A percentile compares a stretch with the other conserved stretches of the same genome.
Evolutionary conservation across 2,113 vertebrate species (phyloP).

Genomic region (Muntiacus reevesi): DNA sequence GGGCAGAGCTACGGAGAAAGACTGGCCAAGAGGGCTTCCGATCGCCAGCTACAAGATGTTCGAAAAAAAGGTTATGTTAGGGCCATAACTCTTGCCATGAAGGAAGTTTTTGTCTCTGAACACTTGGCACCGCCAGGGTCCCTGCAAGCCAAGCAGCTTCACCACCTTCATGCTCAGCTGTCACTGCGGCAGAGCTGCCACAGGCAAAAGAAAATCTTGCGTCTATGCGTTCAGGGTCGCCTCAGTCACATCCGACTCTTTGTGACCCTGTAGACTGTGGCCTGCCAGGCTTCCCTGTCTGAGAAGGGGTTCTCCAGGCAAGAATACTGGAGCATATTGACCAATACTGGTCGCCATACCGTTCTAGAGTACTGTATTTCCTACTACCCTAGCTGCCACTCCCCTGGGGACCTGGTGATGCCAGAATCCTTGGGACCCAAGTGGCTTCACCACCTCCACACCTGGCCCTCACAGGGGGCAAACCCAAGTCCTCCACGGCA

Average conservation of each 20-base stretch:
- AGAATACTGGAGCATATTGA: not conserved
- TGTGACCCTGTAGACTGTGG: not conserved
- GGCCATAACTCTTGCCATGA: not conserved
- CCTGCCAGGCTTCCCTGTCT: not conserved
- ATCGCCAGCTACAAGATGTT: not conserved
- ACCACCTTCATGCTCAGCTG: not conserved
- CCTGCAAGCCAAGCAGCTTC: not conserved
- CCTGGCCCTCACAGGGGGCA: not conserved
- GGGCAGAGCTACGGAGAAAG: not conserved
- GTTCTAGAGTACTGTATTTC: not conserved
- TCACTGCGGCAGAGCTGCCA: not conserved
- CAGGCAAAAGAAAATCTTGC: rapidly evolving
- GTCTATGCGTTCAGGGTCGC: not conserved
- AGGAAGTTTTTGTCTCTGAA: not conserved
- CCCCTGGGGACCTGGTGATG: not conserved
- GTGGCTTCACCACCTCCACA: not conserved
- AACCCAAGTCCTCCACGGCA: rapidly evolving
- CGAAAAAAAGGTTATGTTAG: not conserved
- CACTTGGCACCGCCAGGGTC: rapidly evolving
- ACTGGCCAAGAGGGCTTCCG: not conserved
- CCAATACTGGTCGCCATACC: not conserved
- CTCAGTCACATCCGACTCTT: not conserved
- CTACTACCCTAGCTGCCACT: not conserved
- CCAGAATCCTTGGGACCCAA: not conserved
- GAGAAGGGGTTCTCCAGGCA: not conserved